Evolutionary conservation across 2,888 invertebrate species (phyloP).

Genomic region (Thereva nobilitata): DNA sequence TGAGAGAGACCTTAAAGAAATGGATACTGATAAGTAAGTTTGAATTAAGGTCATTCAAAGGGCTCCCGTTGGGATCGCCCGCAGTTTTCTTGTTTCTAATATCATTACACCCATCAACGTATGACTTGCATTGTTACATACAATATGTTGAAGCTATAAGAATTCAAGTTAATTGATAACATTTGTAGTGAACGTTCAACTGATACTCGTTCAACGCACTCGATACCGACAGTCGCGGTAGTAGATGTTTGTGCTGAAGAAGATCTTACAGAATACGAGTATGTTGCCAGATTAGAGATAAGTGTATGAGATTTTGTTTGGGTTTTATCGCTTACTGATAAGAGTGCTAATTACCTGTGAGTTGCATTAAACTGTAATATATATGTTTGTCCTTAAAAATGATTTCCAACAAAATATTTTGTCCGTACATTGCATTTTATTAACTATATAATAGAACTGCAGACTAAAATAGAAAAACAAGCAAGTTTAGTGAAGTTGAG

Average conservation of each 20-base stretch:
- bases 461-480: too few species aligned
- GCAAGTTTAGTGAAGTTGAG: too few species aligned
- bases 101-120: too few species aligned
- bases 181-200: neutral
- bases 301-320: neutral
- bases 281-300: neutral
- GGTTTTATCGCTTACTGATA: neutral
- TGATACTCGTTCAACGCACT: neutral
- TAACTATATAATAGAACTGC: too few species aligned
- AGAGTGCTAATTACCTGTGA: neutral
- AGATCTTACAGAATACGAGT: constrained; percentile 12
- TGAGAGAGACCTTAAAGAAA: constrained; percentile 41
- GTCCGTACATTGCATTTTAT: too few species aligned
- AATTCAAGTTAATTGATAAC: constrained; percentile 8
- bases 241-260: constrained; percentile 4
- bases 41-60: neutral
- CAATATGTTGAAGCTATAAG: neutral
- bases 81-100: neutral
- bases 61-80: neutral
- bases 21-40: constrained; percentile 44
- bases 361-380: too few species aligned
- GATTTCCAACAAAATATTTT: too few species aligned
- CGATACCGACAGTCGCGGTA: neutral
- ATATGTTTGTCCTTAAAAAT: too few species aligned
- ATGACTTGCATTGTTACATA: too few species aligned